Conservation (phyloP, 2,888 invertebrate species). For the Tenthredo livida region DNA sequence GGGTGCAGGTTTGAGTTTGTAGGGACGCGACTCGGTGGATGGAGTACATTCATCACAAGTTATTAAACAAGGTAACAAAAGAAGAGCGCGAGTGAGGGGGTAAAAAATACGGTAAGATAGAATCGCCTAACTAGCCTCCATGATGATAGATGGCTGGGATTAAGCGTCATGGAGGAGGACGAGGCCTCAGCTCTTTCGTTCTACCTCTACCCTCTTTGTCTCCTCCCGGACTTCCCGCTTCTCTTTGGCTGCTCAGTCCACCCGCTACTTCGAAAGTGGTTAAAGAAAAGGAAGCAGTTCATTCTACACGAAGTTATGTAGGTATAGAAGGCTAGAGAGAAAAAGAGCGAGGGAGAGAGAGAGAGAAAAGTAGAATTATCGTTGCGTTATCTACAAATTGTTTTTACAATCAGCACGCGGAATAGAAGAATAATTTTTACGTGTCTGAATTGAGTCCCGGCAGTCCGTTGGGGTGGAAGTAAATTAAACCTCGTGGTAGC, state of each 20-base stretch:
- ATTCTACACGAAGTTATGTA: neutral
- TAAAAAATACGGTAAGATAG: slow-evolving; percentile 75
- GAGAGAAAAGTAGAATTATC: neutral
- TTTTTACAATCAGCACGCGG: neutral
- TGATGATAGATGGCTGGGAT: slow-evolving; percentile 76
- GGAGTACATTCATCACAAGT: slow-evolving; percentile 75
- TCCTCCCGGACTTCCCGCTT: slow-evolving; percentile 56
- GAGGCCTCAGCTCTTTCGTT: slow-evolving; percentile 3
- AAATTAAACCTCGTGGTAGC: slow-evolving; percentile 35
- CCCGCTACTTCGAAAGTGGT: slow-evolving; percentile 34
- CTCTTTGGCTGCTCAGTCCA: neutral
- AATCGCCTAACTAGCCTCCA: slow-evolving; percentile 75
- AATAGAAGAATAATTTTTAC: neutral
- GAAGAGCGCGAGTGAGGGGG: slow-evolving; percentile 69
- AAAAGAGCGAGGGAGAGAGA: neutral
- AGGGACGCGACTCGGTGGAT: slow-evolving; percentile 35
- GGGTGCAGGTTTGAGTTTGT: slow-evolving; percentile 10
- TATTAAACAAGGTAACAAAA: slow-evolving; percentile 77
- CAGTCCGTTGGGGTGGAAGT: neutral
- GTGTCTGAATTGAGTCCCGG: slow-evolving; percentile 2
- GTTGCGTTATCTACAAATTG: slow-evolving; percentile 19
- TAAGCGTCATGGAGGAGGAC: slow-evolving; percentile 67
- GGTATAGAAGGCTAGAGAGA: neutral
- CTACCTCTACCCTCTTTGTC: slow-evolving; percentile 51
- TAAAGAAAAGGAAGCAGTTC: neutral